A percentile compares a stretch with the other conserved stretches of the same genome.
Evolutionary conservation across 64 coral and sea anemone genomes (phyloP).

Genomic region (Trachythela sp.): DNA sequence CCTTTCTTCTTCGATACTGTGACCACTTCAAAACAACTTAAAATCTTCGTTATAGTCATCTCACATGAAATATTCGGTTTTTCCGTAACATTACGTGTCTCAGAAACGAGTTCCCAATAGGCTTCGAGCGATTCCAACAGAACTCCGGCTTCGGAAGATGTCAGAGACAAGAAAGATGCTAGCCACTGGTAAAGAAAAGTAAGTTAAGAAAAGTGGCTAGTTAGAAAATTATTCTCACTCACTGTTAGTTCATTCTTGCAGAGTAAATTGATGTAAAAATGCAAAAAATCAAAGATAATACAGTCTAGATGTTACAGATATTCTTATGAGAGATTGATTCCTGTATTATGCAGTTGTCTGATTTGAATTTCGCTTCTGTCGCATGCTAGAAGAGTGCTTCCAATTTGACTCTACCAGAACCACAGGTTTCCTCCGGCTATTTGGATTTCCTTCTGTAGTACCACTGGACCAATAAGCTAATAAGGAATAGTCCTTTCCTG

Average conservation of each 20-base stretch:
- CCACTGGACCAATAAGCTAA: too few relatives aligned
- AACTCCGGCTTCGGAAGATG: conserved; percentile 66
- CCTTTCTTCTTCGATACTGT: conserved; percentile 10
- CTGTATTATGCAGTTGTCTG: too few relatives aligned
- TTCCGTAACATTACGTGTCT: not conserved
- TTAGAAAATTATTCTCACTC: not conserved
- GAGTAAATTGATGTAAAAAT: not conserved
- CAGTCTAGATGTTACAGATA: too few relatives aligned
- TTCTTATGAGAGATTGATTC: too few relatives aligned
- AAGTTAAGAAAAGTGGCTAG: not conserved
- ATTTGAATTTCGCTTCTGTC: too few relatives aligned
- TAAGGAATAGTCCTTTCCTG: too few relatives aligned
- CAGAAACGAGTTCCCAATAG: conserved; percentile 10
- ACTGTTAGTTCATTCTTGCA: not conserved
- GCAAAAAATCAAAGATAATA: too few relatives aligned
- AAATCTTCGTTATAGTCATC: conserved; percentile 39
- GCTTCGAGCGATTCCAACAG: conserved; percentile 48
- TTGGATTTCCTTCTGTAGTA: too few relatives aligned
- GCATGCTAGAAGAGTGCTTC: too few relatives aligned
- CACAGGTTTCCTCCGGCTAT: too few relatives aligned
- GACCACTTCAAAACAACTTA: conserved; percentile 64
- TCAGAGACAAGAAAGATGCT: conserved; percentile 48
- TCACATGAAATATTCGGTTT: not conserved
- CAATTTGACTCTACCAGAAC: too few relatives aligned
- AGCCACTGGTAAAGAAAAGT: conserved; percentile 34